Base-by-base conservation (phyloP, 2,888 invertebrate genomes). In the Rhyacophila evoluta region DNA sequence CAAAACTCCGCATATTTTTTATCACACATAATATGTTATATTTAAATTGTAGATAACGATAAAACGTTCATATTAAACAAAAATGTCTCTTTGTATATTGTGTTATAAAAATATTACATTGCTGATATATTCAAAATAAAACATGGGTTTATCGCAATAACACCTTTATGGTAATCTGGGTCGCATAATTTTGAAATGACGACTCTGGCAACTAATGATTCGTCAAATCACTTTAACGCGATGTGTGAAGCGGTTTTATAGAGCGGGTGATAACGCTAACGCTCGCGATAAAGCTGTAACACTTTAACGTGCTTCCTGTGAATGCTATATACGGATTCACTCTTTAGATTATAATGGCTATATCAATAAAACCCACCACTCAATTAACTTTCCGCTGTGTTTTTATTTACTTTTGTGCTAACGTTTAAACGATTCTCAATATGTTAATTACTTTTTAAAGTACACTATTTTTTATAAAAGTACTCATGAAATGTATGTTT, bases 201-300 rank as follows among this genome's bases (percentile, higher is more conserved):
- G 55, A 10, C 19, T 55, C 55, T 39, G 55, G 15, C 55, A 55
- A 55, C 55, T 25, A 55, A 55, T 19, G 55, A 55, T 55, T 55
- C 55, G 55, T 55, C 55, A 55, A 25, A 55, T 55, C 55, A 55
- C 55, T 15, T 55, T 55, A 25, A 55, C 55, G 55, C 19, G 12
- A 55, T 55, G 55, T 55, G 55, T 25, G 55, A 55, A 55, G 25
- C 55, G 55, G 25, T 55, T 55, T 55, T 55, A 55, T 55, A 55
- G 55, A 19, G 55, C 55, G 55, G 55, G 25, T 55, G 55, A 55
- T 55, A 55, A 55, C 55, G 55, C 55, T 55, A 55, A 55, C 55
- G 55, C 55, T 19, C 10, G 19, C 55, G 55, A 55, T 55, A 55
- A 55, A 25, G 55, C 55, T 10, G 55, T 55, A 8, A 55, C 55